Evolutionary conservation across 2,888 invertebrate species (phyloP).

Genomic region (Callyntrura sp.): DNA sequence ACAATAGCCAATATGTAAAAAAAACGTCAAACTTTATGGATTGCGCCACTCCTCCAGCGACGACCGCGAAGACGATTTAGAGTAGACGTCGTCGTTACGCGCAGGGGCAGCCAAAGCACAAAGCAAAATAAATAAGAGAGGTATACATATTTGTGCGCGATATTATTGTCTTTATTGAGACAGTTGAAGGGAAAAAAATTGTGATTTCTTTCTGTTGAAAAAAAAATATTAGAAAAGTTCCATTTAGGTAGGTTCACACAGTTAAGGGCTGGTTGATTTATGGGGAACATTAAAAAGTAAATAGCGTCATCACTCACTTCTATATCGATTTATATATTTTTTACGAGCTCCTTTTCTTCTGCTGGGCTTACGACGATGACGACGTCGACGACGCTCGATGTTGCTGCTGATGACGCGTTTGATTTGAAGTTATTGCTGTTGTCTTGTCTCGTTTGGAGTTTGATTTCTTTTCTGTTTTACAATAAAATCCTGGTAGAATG

Average conservation of each 20-base stretch:
- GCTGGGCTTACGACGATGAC: background rate
- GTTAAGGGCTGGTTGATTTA: constrained; percentile 47
- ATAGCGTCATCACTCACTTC: constrained; percentile 60
- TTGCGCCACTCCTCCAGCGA: constrained; percentile 64
- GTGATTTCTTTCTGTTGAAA: background rate
- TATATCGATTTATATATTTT: constrained; percentile 4
- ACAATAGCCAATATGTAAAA: constrained; percentile 35
- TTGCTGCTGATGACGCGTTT: no score
- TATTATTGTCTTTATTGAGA: constrained; percentile 30
- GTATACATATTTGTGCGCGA: background rate
- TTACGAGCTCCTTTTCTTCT: background rate
- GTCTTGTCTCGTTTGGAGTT: constrained; percentile 28
- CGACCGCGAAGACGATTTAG: background rate
- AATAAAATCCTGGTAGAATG: background rate
- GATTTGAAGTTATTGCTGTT: background rate
- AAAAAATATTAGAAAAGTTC: constrained; percentile 22
- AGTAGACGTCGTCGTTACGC: background rate
- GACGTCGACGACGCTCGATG: no score
- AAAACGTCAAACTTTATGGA: constrained; percentile 51
- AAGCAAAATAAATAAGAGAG: constrained; percentile 11
- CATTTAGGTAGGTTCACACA: constrained; percentile 58
- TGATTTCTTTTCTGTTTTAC: constrained; percentile 4
- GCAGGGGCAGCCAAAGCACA: constrained; percentile 25
- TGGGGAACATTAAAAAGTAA: constrained; percentile 56
- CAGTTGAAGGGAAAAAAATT: background rate